Evolutionary conservation across 1,140 invertebrate genomes (phyloP), one percentile per base, ranked within the genome.

Genomic region (Lasioglossum baleicum): DNA sequence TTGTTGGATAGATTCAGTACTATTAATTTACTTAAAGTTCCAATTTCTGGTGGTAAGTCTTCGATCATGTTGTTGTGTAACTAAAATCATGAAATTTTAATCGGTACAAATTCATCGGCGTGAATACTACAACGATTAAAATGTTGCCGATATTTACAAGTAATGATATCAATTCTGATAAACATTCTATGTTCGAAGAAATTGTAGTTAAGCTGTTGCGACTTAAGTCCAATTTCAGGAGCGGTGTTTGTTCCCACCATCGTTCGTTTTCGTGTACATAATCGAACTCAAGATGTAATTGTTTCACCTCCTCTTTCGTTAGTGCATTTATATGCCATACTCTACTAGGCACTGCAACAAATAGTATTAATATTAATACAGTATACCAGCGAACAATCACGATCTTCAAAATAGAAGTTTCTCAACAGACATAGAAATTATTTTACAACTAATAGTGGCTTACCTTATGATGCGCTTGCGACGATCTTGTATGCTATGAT

Each of bases 231-330:
- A 98, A 93, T 87, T 95, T 95, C 67, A 94, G 96, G 7, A 98
- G 91, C 3, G 96, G 95, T 82, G 96, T 95, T 87, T 96, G 95
- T 90, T 97, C 97, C 97, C 97, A 98, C 97, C 97, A 98, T 65
- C 95, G 94, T 75, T 95, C 94, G 61, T 94, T 93, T 53, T 95
- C 94, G 60, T 96, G 95, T 80, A 95, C 94, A 83, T 96, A 95
- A 88, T 97, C 96, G 11, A 96, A 93, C 44, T 95, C 93, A 87
- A 96, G 88, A 89, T 95, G 93, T 15, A 95, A 87, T 75, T 93
- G 87, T 76, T 92, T 93, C 22, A 93, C 88, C 87, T 95, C 93
- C 92, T 96, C 93, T 88, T 95, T 94, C 82, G 95, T 94, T 81
- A 96, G 93, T 83, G 96, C 95, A 90, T 98, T 96, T 84, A 98